Base-by-base conservation (phyloP, 2,888 invertebrate genomes). In the Pandemis cinnamomeana region DNA sequence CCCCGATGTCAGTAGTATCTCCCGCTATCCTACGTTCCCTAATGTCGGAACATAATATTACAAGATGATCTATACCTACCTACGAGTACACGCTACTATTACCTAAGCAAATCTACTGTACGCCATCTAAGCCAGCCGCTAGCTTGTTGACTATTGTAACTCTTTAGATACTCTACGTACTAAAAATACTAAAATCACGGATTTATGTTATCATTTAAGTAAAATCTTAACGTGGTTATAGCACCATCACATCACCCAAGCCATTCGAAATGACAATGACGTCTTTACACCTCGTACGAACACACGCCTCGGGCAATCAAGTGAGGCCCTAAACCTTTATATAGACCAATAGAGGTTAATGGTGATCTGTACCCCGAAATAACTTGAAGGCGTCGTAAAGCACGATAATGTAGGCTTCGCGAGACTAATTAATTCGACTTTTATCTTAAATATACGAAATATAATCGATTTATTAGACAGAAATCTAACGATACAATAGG, bases 341-440 rank as follows among this genome's bases (percentile, higher is more conserved):
- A 73, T 67, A 55, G 46, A 36, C 48, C 66, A 53, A 71, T 51
- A 58, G 13, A 27, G 42, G 60, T 44, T 73, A 64, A 73, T 48
- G 64, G 41, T n/a, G 67, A 67, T 69, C 60, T 60, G 51, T 67
- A 36, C 41, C 60, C 69, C 64, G 44, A 73, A 73, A 73, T 73
- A 73, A 64, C 69, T 60, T 73, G 51, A 73, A 58, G 69, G 69
- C 51, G 73, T 69, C 73, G 73, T 73, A 73, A 69, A 73, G 63
- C n/a, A 8, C 36, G 64, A 42, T 66, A 62, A 67, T 62, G 62
- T 48, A 36, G 64, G 51, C 55, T 11, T 72, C 53, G 42, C 46
- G n/a, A 58, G n/a, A 41, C 42, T 36, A 51, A 68, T 69, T 36
- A 58, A 42, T 44, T 27, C 64, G 63, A 64, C 42, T 15, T 46